These are phyloP conservation scores for Aleiodes leptofemur DNA, from an alignment of 2,888 invertebrate genomes.

Conservation along the genomic window DNA sequence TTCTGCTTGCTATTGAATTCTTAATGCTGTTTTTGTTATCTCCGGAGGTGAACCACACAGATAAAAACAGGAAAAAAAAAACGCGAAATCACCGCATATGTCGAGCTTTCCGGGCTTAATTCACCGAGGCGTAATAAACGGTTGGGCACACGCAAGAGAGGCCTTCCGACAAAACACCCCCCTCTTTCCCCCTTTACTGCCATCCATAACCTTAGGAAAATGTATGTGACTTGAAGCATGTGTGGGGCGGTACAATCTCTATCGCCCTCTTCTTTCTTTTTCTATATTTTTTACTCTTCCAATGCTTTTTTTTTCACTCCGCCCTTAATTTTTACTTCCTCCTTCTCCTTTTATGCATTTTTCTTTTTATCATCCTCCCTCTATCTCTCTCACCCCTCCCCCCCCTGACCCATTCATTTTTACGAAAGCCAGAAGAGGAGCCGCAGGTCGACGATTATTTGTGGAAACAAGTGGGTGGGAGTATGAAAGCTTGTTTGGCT, in stretches of 20 bases:
- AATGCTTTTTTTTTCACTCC: constrained; percentile 36
- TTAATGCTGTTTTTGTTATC: constrained; percentile 21
- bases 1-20: constrained; percentile 22
- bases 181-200: too few relatives aligned
- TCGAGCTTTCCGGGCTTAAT: constrained; percentile 44
- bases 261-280: neutral
- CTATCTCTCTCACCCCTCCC: neutral
- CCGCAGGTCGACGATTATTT: constrained; percentile 35
- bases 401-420: constrained; percentile 13
- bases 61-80: constrained; percentile 15
- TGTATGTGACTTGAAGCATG: neutral
- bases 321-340: constrained; percentile 28
- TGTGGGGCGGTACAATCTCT: constrained; percentile 3
- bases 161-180: constrained; percentile 13
- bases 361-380: neutral
- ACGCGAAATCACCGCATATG: constrained; percentile 40
- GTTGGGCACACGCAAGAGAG: constrained; percentile 26
- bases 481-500: constrained; percentile 24
- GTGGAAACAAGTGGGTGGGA: constrained; percentile 33
- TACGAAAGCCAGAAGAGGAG: constrained; percentile 15
- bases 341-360: neutral
- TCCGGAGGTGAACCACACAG: constrained; percentile 14
- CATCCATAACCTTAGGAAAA: constrained; percentile 22
- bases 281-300: neutral
- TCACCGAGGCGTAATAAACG: constrained; percentile 46